Conservation (phyloP, 2,113 vertebrate genomes). For the Glaucidium brasilianum region DNA sequence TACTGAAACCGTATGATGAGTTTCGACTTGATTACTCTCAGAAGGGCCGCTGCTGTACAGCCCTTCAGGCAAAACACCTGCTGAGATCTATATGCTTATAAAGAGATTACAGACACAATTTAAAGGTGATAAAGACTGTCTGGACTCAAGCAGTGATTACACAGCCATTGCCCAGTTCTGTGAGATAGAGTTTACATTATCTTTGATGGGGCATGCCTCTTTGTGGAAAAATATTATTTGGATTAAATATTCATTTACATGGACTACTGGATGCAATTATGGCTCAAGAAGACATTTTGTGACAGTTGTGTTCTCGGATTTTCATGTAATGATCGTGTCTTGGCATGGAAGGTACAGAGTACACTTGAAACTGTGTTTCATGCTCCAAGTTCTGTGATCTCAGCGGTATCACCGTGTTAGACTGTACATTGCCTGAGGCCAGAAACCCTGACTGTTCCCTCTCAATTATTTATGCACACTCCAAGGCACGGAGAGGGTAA, state of each 20-base stretch:
- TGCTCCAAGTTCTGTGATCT: background rate
- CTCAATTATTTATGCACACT: background rate
- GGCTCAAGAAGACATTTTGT: background rate
- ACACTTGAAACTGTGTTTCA: background rate
- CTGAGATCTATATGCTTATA: background rate
- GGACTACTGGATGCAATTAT: background rate
- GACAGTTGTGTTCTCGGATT: background rate
- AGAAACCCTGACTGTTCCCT: background rate
- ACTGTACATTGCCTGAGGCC: background rate
- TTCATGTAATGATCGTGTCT: background rate
- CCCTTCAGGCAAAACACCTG: constrained; percentile 12
- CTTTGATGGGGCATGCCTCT: background rate
- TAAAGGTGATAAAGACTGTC: background rate
- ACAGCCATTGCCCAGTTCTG: background rate
- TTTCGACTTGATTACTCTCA: background rate
- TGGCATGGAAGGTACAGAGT: background rate
- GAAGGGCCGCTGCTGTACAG: background rate
- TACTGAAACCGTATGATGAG: background rate
- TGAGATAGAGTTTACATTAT: background rate
- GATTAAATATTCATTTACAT: background rate
- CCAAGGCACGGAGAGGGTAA: background rate
- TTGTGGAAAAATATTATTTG: background rate
- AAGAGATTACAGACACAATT: background rate
- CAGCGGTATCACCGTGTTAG: background rate
- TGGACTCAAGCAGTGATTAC: background rate